Evolutionary conservation across 2,888 invertebrate genomes (phyloP).

Genomic region (Macropis europaea): DNA sequence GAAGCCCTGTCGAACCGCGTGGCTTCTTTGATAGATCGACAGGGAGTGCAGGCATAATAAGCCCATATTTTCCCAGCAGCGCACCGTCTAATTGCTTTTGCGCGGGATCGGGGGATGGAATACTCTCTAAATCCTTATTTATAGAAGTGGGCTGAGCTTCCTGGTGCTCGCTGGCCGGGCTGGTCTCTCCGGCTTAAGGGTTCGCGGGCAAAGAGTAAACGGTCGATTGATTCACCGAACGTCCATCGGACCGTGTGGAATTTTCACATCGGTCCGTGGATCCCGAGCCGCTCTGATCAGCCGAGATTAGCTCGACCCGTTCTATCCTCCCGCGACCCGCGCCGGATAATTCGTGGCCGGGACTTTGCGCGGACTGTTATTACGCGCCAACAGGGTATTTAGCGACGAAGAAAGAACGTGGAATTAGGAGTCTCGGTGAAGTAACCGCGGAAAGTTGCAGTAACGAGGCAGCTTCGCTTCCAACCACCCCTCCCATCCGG

Average conservation of each 20-base stretch:
- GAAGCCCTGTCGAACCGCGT: no score
- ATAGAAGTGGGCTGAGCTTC: constrained; percentile 34
- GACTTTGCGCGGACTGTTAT: constrained; percentile 9
- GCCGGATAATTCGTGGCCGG: constrained; percentile 8
- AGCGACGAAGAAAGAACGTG: constrained; percentile 1
- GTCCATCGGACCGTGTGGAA: constrained; percentile 47
- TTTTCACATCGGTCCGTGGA: constrained; percentile 49
- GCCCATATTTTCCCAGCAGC: constrained; percentile 22
- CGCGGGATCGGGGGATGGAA: neutral
- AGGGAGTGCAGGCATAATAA: no score
- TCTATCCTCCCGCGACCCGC: constrained; percentile 1
- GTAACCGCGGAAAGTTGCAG: neutral
- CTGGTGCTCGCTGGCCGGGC: constrained; percentile 42
- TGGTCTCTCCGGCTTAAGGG: constrained; percentile 51
- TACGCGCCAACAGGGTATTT: constrained; percentile 26
- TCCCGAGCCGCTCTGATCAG: constrained; percentile 42
- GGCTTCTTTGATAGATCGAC: no score
- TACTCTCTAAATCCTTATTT: constrained; percentile 37
- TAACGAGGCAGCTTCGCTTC: neutral
- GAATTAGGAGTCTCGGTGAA: constrained; percentile 3
- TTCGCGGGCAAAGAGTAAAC: constrained; percentile 66
- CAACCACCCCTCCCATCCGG: no score
- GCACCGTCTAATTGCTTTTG: constrained; percentile 24
- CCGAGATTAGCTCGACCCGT: constrained; percentile 44
- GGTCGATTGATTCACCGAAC: constrained; percentile 68